These are phyloP conservation scores for Hymenopus coronatus DNA, from an alignment of 2,888 invertebrate species.

Conservation along the genomic window DNA sequence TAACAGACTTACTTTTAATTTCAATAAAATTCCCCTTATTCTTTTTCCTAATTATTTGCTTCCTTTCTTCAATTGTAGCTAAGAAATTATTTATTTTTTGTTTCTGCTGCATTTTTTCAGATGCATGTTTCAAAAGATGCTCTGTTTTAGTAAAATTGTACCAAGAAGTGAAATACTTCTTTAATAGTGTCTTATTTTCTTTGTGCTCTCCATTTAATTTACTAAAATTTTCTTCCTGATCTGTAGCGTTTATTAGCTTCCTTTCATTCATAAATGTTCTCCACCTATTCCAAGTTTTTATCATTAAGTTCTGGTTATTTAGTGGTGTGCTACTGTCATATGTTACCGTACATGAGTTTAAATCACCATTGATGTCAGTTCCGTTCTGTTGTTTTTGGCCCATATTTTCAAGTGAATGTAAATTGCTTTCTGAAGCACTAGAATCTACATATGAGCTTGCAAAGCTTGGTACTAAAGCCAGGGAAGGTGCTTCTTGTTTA, in stretches of 20 bases:
- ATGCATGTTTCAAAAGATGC: background rate
- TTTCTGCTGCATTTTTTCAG: background rate
- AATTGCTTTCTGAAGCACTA: background rate
- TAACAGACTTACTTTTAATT: background rate
- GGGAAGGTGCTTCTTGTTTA: background rate
- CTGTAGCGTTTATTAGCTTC: background rate
- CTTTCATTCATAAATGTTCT: background rate
- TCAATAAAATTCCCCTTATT: background rate
- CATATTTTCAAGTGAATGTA: background rate
- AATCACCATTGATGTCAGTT: background rate
- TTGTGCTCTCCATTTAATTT: background rate
- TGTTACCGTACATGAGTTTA: background rate
- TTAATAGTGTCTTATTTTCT: background rate
- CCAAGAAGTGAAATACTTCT: background rate
- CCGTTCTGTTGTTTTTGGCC: background rate
- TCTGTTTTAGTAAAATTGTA: background rate
- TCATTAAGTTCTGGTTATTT: background rate
- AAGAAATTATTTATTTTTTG: constrained; percentile 23
- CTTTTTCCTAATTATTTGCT: background rate
- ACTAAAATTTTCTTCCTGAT: background rate
- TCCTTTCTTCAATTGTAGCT: background rate
- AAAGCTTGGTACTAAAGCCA: background rate
- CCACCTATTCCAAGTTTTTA: background rate
- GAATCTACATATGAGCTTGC: background rate
- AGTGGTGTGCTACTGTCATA: background rate